Conservation (phyloP, 1,140 invertebrate genomes). For the Ceratoteleas bidentatus region DNA sequence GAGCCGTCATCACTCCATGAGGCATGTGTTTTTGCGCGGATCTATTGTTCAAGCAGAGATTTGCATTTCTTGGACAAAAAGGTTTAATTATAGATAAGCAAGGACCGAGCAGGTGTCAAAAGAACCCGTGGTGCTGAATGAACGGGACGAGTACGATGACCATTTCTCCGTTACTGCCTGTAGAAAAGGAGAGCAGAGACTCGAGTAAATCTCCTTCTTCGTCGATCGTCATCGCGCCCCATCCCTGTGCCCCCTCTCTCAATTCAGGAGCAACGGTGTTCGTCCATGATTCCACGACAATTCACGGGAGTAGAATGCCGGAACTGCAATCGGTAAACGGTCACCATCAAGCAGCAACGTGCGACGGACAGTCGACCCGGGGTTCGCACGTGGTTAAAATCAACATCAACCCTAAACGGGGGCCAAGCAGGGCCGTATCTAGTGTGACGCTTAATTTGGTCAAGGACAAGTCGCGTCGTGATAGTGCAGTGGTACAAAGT, state of each 20-base stretch:
- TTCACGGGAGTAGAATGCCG: constrained; percentile 70
- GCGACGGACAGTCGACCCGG: constrained; percentile 56
- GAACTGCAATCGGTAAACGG: constrained; percentile 79
- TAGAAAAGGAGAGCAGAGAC: constrained; percentile 69
- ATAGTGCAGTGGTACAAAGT: constrained; percentile 72
- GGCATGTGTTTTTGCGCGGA: too few relatives aligned
- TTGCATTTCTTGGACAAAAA: too few relatives aligned
- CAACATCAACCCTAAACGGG: constrained; percentile 84
- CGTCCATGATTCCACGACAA: constrained; percentile 75
- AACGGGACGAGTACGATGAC: constrained; percentile 75
- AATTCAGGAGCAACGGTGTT: constrained; percentile 84
- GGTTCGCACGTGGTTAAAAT: constrained; percentile 85
- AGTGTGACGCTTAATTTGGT: constrained; percentile 73
- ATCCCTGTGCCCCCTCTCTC: constrained; percentile 43
- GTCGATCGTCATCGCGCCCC: constrained; percentile 48
- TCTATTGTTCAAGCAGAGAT: too few relatives aligned
- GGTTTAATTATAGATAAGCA: too few relatives aligned
- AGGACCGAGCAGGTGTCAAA: neutral
- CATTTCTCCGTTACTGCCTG: constrained; percentile 72
- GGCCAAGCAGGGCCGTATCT: constrained; percentile 77
- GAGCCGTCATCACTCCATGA: too few relatives aligned
- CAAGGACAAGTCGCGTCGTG: constrained; percentile 70
- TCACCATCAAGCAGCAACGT: constrained; percentile 77
- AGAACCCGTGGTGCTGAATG: constrained; percentile 62
- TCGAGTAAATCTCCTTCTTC: constrained; percentile 65